A percentile compares a stretch with the other conserved stretches of the same genome.
Conservation (phyloP, 2,888 invertebrate species). For the Chydorus sphaericus region DNA sequence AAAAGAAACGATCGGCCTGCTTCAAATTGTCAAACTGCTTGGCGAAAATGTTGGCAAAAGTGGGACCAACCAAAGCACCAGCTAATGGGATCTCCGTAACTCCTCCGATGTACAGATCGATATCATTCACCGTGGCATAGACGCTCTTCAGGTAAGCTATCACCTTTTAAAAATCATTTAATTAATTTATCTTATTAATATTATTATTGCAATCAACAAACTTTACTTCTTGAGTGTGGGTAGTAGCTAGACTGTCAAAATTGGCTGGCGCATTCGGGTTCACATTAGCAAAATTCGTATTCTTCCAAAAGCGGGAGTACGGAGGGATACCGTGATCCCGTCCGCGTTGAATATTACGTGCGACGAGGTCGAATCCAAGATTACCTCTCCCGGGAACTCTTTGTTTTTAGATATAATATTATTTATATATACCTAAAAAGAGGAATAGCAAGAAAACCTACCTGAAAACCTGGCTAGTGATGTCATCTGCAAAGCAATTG, state of each 20-base stretch:
- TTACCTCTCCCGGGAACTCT: slow-evolving; percentile 21
- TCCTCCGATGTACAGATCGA: slow-evolving; percentile 1
- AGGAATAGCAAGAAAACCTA: too few relatives aligned
- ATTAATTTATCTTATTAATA: too few relatives aligned
- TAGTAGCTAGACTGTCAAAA: background rate
- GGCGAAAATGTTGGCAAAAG: background rate
- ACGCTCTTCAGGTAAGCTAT: background rate
- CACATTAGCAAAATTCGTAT: too few relatives aligned
- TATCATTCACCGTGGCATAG: background rate
- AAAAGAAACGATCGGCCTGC: background rate
- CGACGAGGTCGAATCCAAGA: slow-evolving; percentile 61
- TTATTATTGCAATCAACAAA: background rate
- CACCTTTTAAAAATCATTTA: background rate
- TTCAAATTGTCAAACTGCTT: background rate
- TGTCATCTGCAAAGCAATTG: background rate
- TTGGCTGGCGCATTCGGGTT: background rate
- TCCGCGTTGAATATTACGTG: slow-evolving; percentile 73
- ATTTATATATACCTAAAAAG: too few relatives aligned
- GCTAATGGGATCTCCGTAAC: background rate
- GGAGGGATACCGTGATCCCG: slow-evolving; percentile 39
- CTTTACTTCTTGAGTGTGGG: background rate
- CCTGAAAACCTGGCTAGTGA: background rate
- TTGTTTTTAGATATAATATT: background rate
- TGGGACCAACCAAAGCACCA: background rate
- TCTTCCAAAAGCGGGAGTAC: background rate